phyloP scores from a whole-genome alignment of 2,888 invertebrate species.

The Drosophila fulvimacula region DNA sequence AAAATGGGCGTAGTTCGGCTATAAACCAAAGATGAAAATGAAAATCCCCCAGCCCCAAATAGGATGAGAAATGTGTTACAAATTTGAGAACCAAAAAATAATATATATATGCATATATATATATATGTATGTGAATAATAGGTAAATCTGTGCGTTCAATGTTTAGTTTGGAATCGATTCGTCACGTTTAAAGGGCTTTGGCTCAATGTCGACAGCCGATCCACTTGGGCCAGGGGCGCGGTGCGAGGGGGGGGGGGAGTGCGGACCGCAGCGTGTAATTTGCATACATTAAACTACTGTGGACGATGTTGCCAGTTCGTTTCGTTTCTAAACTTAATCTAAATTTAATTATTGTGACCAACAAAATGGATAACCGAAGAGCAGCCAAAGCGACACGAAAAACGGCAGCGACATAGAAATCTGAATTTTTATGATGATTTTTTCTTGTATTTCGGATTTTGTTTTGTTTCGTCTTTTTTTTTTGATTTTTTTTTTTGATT shows the following conservation, averaged over 20 bases:
- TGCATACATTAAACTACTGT: constrained; percentile 80
- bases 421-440: constrained; percentile 51
- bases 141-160: constrained; percentile 52
- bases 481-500: constrained; percentile 33
- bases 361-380: constrained; percentile 58
- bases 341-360: constrained; percentile 80
- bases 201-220: constrained; percentile 71
- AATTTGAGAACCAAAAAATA: constrained; percentile 38
- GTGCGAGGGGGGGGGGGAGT: not conserved
- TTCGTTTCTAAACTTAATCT: constrained; percentile 73
- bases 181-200: constrained; percentile 75
- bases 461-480: not conserved
- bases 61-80: constrained; percentile 55
- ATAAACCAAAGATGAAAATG: constrained; percentile 64
- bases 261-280: constrained; percentile 67
- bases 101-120: not conserved
- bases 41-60: constrained; percentile 26
- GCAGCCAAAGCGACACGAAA: constrained; percentile 34
- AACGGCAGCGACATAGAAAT: constrained; percentile 56
- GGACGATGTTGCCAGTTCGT: constrained; percentile 53
- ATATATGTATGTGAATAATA: constrained; percentile 1
- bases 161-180: constrained; percentile 74
- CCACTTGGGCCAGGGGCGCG: constrained; percentile 26
- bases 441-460: constrained; percentile 29
- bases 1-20: constrained; percentile 72